A percentile compares a stretch with the other conserved stretches of the same genome.
Conservation (phyloP, 2,113 vertebrate species). For the Lampris incognitus region DNA sequence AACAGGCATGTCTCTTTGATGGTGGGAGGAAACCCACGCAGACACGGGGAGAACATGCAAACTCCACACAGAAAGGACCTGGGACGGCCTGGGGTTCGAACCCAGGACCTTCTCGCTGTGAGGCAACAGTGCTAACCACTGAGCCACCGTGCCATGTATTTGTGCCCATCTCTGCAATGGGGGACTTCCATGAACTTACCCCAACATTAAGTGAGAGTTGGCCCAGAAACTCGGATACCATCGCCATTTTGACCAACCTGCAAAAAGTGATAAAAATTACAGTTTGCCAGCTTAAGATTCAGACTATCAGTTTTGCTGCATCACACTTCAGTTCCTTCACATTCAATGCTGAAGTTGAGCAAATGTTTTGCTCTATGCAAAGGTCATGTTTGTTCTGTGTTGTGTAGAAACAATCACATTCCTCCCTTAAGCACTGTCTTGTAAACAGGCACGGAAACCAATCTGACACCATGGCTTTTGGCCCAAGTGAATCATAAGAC, state of each 20-base stretch:
- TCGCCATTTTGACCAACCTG: slow-evolving; percentile 76
- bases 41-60: too few relatives aligned
- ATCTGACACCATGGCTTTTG: neutral
- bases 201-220: slow-evolving; percentile 75
- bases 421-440: neutral
- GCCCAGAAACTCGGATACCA: slow-evolving; percentile 82
- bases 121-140: too few relatives aligned
- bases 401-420: slow-evolving; percentile 25
- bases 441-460: neutral
- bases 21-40: too few relatives aligned
- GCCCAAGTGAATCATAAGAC: neutral
- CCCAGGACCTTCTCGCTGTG: too few relatives aligned
- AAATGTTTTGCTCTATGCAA: slow-evolving; percentile 25
- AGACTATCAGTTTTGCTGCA: neutral
- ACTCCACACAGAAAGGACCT: too few relatives aligned
- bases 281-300: neutral
- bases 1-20: too few relatives aligned
- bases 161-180: too few relatives aligned
- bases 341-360: slow-evolving; percentile 20
- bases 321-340: neutral
- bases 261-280: slow-evolving; percentile 25
- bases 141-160: too few relatives aligned
- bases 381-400: slow-evolving; percentile 33
- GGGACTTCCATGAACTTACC: slow-evolving; percentile 50
- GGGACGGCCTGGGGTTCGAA: too few relatives aligned